phyloP scores from a whole-genome alignment of 2,113 vertebrate genomes.

The Pheucticus melanocephalus region DNA sequence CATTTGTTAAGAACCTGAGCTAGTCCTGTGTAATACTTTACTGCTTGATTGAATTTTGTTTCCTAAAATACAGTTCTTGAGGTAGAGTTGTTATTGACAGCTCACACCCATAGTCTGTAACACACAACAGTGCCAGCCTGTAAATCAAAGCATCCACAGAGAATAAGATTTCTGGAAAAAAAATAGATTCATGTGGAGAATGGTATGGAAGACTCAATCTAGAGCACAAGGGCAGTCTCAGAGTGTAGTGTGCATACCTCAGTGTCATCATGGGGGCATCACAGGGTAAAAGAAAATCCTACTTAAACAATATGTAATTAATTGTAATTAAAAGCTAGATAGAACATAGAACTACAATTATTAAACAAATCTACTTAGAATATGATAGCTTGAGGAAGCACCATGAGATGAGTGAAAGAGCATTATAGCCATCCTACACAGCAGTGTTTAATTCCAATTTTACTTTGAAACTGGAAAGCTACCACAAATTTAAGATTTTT shows the following conservation, averaged over 20 bases:
- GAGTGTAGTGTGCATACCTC: not conserved
- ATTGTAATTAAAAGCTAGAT: not conserved
- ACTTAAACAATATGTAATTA: not conserved
- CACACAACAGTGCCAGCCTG: not conserved
- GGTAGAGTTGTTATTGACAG: not conserved
- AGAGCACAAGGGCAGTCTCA: not conserved
- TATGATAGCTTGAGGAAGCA: not conserved
- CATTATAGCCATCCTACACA: not conserved
- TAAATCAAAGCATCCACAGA: not conserved
- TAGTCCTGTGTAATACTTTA: not conserved
- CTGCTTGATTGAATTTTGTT: not conserved
- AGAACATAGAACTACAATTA: not conserved
- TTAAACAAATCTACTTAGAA: not conserved
- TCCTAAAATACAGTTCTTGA: not conserved
- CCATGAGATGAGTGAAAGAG: not conserved
- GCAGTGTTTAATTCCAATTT: not conserved
- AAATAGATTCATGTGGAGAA: not conserved
- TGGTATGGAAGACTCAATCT: not conserved
- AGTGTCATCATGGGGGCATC: not conserved
- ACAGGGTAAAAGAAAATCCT: not conserved
- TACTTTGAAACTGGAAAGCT: not conserved
- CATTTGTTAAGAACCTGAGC: not conserved
- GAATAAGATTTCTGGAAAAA: not conserved
- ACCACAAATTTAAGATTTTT: not conserved
- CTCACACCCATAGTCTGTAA: not conserved